phyloP scores from a whole-genome alignment of 2,797 vertebrate genomes.

The Craterocephalus amniculus region DNA sequence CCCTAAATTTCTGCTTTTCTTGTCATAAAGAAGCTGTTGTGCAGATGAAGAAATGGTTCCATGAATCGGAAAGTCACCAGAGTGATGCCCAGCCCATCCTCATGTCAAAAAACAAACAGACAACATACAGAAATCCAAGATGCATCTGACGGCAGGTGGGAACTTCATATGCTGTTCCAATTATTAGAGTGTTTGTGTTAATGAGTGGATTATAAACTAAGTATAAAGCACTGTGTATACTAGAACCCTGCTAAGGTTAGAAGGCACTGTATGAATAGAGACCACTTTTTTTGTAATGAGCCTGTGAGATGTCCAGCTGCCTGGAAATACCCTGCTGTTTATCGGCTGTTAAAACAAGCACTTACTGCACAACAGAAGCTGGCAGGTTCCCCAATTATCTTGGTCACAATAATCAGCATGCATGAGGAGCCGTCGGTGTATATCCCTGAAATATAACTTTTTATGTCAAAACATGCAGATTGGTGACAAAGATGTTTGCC shows the following conservation, averaged over 20 bases:
- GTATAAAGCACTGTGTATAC: no score
- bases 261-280: neutral
- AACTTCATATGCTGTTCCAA: neutral
- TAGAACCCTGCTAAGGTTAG: no score
- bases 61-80: neutral
- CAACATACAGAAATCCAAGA: neutral
- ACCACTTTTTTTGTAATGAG: no score
- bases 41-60: no score
- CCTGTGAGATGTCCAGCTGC: no score
- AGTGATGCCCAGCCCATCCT: neutral
- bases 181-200: neutral
- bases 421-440: neutral
- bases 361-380: neutral
- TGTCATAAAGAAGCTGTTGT: no score
- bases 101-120: neutral
- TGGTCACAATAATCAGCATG: neutral
- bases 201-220: neutral
- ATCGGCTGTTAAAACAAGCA: neutral
- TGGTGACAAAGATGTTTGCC: neutral
- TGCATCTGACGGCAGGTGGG: neutral
- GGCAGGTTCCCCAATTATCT: neutral
- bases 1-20: neutral
- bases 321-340: neutral
- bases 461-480: slow-evolving; percentile 33
- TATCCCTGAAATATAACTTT: slow-evolving; percentile 12